These are phyloP conservation scores for Propsilocerus akamusi DNA, from an alignment of 1,140 invertebrate species.

Conservation along the genomic window DNA sequence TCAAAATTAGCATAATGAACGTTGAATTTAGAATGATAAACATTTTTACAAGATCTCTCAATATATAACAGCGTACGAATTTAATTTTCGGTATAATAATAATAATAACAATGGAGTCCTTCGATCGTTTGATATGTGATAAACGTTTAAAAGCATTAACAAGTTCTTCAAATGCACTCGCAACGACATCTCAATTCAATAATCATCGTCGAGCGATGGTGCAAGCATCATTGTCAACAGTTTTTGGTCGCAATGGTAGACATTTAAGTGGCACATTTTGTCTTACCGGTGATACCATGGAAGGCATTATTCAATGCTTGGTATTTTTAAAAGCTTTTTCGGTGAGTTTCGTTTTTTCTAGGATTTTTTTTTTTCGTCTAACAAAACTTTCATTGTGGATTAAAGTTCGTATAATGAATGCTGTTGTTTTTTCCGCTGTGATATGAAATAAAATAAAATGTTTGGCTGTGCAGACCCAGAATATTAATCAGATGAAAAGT, in stretches of 20 bases:
- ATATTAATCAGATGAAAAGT: neutral
- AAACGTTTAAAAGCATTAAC: neutral
- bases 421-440: no score
- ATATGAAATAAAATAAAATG: no score
- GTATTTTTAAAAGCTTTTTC: constrained; percentile 81
- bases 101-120: neutral
- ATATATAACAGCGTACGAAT: no score
- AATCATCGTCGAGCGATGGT: constrained; percentile 45
- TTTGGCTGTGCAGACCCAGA: no score
- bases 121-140: neutral
- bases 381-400: no score
- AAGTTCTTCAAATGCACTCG: neutral
- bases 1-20: no score
- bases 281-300: constrained; percentile 75
- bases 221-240: constrained; percentile 50
- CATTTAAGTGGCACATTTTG: constrained; percentile 73
- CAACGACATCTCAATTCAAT: neutral
- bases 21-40: no score
- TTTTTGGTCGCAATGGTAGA: constrained; percentile 50
- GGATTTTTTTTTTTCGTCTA: no score
- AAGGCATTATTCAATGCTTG: constrained; percentile 78
- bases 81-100: no score
- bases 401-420: no score
- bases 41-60: no score
- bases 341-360: constrained; percentile 38